Base-by-base conservation (phyloP, 2,888 invertebrate species). In the Bruchidius siliquastri region DNA sequence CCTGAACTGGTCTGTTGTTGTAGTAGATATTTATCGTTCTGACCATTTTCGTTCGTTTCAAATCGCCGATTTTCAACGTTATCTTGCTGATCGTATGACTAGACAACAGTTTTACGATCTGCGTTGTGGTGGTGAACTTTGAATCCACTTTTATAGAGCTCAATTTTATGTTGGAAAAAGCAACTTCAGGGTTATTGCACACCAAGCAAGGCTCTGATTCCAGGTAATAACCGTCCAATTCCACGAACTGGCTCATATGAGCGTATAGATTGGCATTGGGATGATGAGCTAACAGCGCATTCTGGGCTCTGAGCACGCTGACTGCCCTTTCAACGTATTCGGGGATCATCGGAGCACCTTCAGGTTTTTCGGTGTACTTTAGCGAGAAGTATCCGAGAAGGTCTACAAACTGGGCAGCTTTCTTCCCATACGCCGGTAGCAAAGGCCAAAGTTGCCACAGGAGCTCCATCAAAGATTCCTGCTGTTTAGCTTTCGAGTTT, bases 161-260 rank as follows among this genome's bases (percentile, higher is more conserved):
- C 73, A 98, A 87, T 86, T 98, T 98, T 79, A 97, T 95, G 73
- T 94, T 95, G 0, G 94, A 90, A 90, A 96, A 93, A 0, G 97
- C 93, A 21, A 97, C 94, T 87, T 99, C 98, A 0, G 98, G 98
- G 88, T 98, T 98, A 87, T 98, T 98, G 87, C 99, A 99, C 0
- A 98, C 98, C 74, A 98, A 90, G 83, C 99, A 99, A 0, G 99
- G 99, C 84, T 98, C 98, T 22, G 96, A 96, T 88, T 99, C 98
- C 76, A 99, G 88, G 85, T 96, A 99, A 87, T 96, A 98, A 0
- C 98, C 98, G 84, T 98, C 98, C 70, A 98, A 90, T 84, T 98
- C 97, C 0, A 98, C 95, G 83, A 95, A 95, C n/a, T 96, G 96
- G 72, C 96, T 94, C 74, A 98, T 89, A 70, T 96, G 94, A 0